Conservation (phyloP, 1,140 invertebrate genomes). For the Lanistes nyassanus region DNA sequence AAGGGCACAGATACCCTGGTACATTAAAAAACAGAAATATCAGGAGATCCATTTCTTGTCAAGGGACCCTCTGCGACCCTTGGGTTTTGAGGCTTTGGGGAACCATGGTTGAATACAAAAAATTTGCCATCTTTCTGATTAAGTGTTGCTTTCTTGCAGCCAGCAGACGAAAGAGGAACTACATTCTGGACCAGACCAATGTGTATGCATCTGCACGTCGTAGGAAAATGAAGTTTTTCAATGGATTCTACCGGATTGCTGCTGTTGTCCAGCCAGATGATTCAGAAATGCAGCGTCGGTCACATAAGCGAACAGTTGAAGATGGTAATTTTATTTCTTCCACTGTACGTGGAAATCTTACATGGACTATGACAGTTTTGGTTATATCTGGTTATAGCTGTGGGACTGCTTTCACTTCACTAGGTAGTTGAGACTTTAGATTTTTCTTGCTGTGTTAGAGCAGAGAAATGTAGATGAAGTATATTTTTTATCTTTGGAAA, state of each 20-base stretch:
- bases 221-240: constrained; percentile 93
- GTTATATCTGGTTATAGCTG: neutral
- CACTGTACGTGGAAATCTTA: constrained; percentile 3
- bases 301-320: constrained; percentile 79
- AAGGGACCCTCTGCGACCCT: no score
- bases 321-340: constrained; percentile 75
- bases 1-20: no score
- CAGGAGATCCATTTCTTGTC: no score
- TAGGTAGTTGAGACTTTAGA: no score
- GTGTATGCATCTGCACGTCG: constrained; percentile 91
- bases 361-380: neutral
- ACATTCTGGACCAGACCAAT: constrained; percentile 96
- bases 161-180: constrained; percentile 82
- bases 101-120: no score
- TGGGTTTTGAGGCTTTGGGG: no score
- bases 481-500: no score
- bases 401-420: no score
- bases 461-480: neutral
- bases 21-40: no score
- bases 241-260: constrained; percentile 85
- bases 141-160: constrained; percentile 65
- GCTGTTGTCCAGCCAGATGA: constrained; percentile 89
- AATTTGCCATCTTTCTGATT: no score
- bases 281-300: constrained; percentile 83
- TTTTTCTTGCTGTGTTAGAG: no score